phyloP scores from a whole-genome alignment of 2,113 vertebrate genomes.

The Daphoenositta chrysoptera region DNA sequence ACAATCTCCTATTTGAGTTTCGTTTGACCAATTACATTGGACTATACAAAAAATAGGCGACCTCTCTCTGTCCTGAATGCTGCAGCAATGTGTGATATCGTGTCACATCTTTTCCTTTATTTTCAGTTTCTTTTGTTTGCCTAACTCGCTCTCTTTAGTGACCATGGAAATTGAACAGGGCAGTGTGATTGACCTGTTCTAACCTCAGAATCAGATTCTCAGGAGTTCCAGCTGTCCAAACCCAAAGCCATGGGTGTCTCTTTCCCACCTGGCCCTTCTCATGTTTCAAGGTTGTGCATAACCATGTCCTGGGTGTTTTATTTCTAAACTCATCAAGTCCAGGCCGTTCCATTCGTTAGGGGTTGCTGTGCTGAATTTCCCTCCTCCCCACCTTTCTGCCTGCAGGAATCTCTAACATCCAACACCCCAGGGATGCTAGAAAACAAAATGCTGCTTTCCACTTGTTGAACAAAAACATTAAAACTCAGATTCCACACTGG shows the following conservation, averaged over 20 bases:
- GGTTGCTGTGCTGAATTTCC: not conserved
- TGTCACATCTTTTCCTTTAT: not conserved
- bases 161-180: not conserved
- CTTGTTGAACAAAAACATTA: not conserved
- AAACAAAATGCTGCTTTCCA: not conserved
- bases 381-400: not conserved
- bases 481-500: not conserved
- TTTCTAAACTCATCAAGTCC: not conserved
- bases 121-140: not conserved
- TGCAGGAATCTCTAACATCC: not conserved
- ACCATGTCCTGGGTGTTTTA: not conserved
- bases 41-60: accelerated
- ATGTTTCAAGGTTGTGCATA: not conserved
- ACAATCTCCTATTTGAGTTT: not conserved
- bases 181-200: not conserved
- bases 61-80: not conserved
- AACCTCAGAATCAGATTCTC: not conserved
- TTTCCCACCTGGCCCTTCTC: not conserved
- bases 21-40: not conserved
- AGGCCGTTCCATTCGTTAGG: not conserved
- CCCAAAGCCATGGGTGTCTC: not conserved
- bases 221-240: not conserved
- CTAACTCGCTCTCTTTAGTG: not conserved
- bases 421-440: not conserved
- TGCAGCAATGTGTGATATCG: not conserved